Base-by-base conservation (phyloP, 2,888 invertebrate species). In the Caenorhabditis sp. region DNA sequence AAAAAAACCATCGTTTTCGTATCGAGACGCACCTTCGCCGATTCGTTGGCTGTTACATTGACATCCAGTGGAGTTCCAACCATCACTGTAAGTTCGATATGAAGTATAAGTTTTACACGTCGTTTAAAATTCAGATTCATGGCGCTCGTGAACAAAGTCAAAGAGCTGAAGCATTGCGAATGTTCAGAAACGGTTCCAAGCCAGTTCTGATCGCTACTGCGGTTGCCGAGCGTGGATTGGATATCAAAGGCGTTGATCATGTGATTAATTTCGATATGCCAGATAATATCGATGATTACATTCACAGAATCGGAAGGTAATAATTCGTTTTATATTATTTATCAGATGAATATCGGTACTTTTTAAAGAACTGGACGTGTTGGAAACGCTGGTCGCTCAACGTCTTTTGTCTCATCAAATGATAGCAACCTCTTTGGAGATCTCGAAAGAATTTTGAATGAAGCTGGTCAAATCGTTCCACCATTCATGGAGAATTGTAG, bases 241-340 rank as follows among this genome's bases (percentile, higher is more conserved):
- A 83, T 56, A 83, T 83, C 68, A 64, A 59, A 14, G 83, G 81
- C 12, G 80, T 90, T 95, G 3, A 83, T 57, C 80, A 80, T 20
- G 57, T 58, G 4, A 36, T 58, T 27, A 58, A 58, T 54, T 50
- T 17, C 20, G 99, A 99, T 87, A 97, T 99, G 97, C 99, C 99
- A 0, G 97, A 97, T 85, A 97, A 99, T 88, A 97, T 99, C 58
- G 99, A 99, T 90, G 99, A 99, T 90, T 99, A 99, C 90, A 90
- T 91, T 31, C 92, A 93, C 88, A 90, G 90, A 14, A 90, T 90
- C 78, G 90, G 90, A 20, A 87, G 90, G 73, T 70, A 59, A n/a
- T 36, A 17, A 17, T 4, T 20, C 8, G 26, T 10, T 23, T 20
- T 1, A 7, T 20, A 36, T 31, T 10, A 31, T 31, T 31, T 10